Evolutionary conservation across 2,797 vertebrate species (phyloP).

Genomic region (Gymnocypris eckloni): DNA sequence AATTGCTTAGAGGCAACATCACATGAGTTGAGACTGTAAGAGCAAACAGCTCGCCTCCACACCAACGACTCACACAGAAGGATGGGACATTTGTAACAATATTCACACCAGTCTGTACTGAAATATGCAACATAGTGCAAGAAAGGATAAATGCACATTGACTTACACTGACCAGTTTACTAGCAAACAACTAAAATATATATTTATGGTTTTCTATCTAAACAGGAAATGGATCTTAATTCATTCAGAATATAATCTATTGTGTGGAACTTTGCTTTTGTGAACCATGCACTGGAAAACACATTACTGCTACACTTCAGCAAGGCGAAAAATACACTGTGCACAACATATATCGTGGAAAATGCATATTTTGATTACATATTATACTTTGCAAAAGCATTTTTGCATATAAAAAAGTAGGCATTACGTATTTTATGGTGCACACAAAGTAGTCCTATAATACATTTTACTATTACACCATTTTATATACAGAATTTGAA

Average conservation of each 20-base stretch:
- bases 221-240: neutral
- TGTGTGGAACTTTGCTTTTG: neutral
- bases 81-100: slow-evolving; percentile 53
- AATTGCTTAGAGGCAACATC: slow-evolving; percentile 25
- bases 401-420: neutral
- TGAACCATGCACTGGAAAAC: neutral
- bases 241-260: neutral
- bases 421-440: neutral
- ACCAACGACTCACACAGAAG: slow-evolving; percentile 38
- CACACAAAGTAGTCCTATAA: neutral
- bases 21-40: slow-evolving; percentile 40
- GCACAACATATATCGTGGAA: neutral
- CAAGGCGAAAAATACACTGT: neutral
- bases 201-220: neutral
- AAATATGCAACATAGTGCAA: slow-evolving; percentile 37
- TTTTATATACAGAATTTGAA: neutral
- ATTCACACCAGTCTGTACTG: slow-evolving; percentile 51
- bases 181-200: neutral
- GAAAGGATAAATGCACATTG: slow-evolving; percentile 16
- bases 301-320: neutral
- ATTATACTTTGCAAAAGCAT: neutral
- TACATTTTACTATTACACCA: neutral
- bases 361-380: neutral
- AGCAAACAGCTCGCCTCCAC: slow-evolving; percentile 44
- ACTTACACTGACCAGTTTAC: slow-evolving; percentile 5